phyloP scores from a whole-genome alignment of 2,113 vertebrate species.

The Carlito syrichta region DNA sequence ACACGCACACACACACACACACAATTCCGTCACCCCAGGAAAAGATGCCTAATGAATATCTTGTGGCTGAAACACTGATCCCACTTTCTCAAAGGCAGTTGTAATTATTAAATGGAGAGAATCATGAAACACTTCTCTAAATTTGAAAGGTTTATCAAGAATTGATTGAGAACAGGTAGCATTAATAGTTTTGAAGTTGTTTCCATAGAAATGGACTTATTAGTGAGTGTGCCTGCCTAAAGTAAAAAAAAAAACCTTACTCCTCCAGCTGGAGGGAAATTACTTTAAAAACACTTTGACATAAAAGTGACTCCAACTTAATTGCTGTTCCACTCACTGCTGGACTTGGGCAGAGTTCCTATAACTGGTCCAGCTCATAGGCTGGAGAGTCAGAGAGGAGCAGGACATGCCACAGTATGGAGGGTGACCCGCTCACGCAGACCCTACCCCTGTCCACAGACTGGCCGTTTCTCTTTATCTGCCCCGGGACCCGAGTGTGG shows the following conservation, averaged over 20 bases:
- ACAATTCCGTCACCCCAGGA: constrained; percentile 31
- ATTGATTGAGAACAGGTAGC: constrained; percentile 79
- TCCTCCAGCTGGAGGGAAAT: constrained; percentile 76
- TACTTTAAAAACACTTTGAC: neutral
- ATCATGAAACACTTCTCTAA: constrained; percentile 78
- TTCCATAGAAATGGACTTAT: constrained; percentile 82
- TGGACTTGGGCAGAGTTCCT: constrained; percentile 56
- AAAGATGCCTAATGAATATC: constrained; percentile 69
- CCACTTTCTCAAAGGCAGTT: constrained; percentile 75
- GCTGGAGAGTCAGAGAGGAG: constrained; percentile 20
- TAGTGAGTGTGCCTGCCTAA: constrained; percentile 75
- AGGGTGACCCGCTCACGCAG: neutral
- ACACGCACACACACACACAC: too few relatives aligned
- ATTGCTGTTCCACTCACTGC: constrained; percentile 46
- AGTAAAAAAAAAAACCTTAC: constrained; percentile 72
- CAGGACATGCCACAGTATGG: neutral
- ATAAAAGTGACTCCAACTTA: constrained; percentile 68
- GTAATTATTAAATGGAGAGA: constrained; percentile 80
- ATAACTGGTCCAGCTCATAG: neutral
- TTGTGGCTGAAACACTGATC: constrained; percentile 74
- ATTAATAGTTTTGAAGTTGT: constrained; percentile 80
- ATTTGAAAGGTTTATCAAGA: constrained; percentile 81
- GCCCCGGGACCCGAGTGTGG: neutral
- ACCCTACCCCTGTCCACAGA: neutral
- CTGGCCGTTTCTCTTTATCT: too few relatives aligned